Conservation (phyloP, 2,113 vertebrate genomes). For the Maccullochella peelii region DNA sequence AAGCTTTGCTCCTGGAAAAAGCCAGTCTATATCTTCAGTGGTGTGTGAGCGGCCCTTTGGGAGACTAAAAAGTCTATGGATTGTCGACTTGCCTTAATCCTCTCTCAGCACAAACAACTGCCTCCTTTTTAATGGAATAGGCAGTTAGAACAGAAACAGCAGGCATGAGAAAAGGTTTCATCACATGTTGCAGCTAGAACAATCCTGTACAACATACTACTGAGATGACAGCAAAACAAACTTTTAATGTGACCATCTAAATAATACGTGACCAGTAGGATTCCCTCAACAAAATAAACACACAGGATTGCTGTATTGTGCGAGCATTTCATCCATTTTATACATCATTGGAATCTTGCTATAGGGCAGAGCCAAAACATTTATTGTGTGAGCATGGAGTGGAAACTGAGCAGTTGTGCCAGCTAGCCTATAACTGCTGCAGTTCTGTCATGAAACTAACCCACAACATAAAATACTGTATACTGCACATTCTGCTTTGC, state of each 20-base stretch:
- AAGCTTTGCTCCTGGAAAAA: constrained; percentile 55
- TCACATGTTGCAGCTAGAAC: constrained; percentile 33
- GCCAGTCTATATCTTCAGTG: constrained; percentile 63
- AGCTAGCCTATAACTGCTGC: constrained; percentile 30
- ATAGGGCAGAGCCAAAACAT: constrained; percentile 19
- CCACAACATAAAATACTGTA: constrained; percentile 36
- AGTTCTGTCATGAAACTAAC: constrained; percentile 39
- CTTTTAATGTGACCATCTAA: constrained; percentile 14
- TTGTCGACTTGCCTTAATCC: constrained; percentile 81
- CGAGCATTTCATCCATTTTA: constrained; percentile 30
- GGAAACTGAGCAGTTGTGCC: constrained; percentile 27
- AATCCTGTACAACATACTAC: constrained; percentile 6
- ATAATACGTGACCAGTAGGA: constrained; percentile 20
- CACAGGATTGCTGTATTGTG: background rate
- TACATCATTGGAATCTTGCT: constrained; percentile 5
- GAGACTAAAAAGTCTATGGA: constrained; percentile 73
- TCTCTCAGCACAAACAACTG: constrained; percentile 71
- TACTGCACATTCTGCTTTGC: constrained; percentile 39
- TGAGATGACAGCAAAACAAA: constrained; percentile 35
- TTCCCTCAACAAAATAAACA: constrained; percentile 27
- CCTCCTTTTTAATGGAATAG: constrained; percentile 63
- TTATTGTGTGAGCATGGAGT: constrained; percentile 10
- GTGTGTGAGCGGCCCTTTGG: constrained; percentile 66
- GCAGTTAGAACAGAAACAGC: constrained; percentile 58
- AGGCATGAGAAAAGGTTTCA: constrained; percentile 50